Evolutionary conservation across 2,888 invertebrate genomes (phyloP).

Genomic region (Notocelia uddmanniana): DNA sequence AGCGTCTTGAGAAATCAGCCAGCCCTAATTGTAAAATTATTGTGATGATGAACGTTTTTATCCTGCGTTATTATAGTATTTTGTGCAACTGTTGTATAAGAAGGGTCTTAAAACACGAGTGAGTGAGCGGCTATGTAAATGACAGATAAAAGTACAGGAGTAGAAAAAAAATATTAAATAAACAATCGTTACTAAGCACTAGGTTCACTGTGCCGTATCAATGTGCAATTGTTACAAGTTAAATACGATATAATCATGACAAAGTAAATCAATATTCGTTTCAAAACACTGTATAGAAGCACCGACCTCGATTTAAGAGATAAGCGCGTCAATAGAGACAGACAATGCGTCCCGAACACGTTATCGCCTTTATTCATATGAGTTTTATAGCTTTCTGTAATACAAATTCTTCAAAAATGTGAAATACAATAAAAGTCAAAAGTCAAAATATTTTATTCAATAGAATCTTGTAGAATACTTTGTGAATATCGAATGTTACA

Average conservation of each 20-base stretch:
- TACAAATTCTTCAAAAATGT: neutral
- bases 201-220: neutral
- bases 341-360: constrained; percentile 6
- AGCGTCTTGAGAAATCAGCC: constrained; percentile 22
- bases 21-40: constrained; percentile 26
- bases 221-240: neutral
- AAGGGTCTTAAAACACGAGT: no score
- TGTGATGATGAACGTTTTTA: constrained; percentile 43
- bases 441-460: no score
- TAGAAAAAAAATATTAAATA: neutral
- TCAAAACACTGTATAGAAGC: constrained; percentile 5
- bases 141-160: no score
- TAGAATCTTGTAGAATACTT: no score
- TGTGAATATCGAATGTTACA: no score
- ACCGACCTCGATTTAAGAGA: neutral
- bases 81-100: no score
- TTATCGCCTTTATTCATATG: neutral
- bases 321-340: constrained; percentile 17
- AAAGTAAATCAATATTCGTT: constrained; percentile 20
- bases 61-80: neutral
- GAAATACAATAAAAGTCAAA: no score
- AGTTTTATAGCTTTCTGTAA: neutral
- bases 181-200: neutral
- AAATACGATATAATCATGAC: neutral
- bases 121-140: no score